Base-by-base conservation (phyloP, 2,113 vertebrate species). In the Corythaixoides concolor region DNA sequence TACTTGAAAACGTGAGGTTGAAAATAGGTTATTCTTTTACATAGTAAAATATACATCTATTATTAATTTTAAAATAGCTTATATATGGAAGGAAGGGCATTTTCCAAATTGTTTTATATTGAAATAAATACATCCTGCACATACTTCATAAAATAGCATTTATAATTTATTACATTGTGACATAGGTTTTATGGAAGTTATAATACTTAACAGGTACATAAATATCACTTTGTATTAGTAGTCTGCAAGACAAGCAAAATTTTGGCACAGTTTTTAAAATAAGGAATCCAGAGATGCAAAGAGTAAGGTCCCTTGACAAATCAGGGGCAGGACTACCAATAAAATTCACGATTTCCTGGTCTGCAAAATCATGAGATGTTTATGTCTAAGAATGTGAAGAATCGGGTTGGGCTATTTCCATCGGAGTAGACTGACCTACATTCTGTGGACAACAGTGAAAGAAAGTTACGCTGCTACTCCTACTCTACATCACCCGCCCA, bases 21-120 rank as follows among this genome's bases (percentile, higher is more conserved):
- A 95, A 95, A 96, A 95, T 92, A 93, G 86, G 58, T 82, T 95
- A 73, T 58, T 56, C 53, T 92, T 93, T 49, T 81, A 64, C 69
- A 47, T 33, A 78, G 88, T 84, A 62, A 90, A 86, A 53, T 60
- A 64, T 27, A 6, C 24, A 15, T 78, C 52, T 93, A 52, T 86
- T 93, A 30, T 76, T 85, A 76, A 39, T 69, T 85, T 47, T 8
- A 5, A n/a, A 50, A 78, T 60, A 75, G 53, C 37, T 87, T 89
- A 43, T 79, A 33, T 58, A 13, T 28, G 35, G 62, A 87, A 68
- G 49, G 53, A 87, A 90, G 39, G 14, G 8, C 35, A 91, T 89
- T 95, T 96, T 81, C 15, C 37, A 62, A 41, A 33, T 78, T 56
- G 60, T 37, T 93, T 68, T 84, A 15, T 56, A 30, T 64, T 75